A percentile compares a stretch with the other conserved stretches of the same genome.
These are phyloP conservation scores for Enteromius thamalakanensis DNA, from an alignment of 2,797 vertebrate genomes.

Conservation along the genomic window DNA sequence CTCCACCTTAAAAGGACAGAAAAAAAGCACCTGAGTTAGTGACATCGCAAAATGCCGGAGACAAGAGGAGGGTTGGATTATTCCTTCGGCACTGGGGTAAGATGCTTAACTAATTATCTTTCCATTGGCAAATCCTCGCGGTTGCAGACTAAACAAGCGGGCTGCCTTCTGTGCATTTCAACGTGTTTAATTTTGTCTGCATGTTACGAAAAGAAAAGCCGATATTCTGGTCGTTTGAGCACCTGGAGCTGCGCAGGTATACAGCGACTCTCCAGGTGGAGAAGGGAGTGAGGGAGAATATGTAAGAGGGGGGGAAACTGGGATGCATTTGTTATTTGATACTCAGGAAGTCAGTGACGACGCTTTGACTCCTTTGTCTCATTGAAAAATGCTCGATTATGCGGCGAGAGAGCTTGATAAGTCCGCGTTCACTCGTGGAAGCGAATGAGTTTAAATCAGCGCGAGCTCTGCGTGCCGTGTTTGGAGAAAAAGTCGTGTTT, in stretches of 20 bases:
- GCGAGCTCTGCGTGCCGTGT: not conserved
- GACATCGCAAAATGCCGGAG: conserved; percentile 60
- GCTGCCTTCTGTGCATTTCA: conserved; percentile 55
- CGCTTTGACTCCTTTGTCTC: conserved; percentile 85
- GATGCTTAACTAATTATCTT: conserved; percentile 67
- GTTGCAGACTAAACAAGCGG: conserved; percentile 53
- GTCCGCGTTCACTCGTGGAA: conserved; percentile 6
- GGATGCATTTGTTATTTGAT: conserved; percentile 81
- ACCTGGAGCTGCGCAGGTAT: conserved; percentile 65
- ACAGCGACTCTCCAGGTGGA: conserved; percentile 70
- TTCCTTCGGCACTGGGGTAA: conserved; percentile 62
- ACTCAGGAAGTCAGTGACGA: conserved; percentile 84
- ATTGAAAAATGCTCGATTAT: conserved; percentile 74
- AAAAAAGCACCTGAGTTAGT: conserved; percentile 62
- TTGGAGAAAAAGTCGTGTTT: conserved; percentile 4
- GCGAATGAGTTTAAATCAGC: conserved; percentile 15
- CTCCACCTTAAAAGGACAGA: conserved; percentile 64
- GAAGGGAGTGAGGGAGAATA: conserved; percentile 64
- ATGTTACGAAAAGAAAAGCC: conserved; percentile 54
- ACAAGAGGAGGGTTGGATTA: conserved; percentile 68
- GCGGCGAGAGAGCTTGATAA: conserved; percentile 58
- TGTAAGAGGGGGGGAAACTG: conserved; percentile 46
- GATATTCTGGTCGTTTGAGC: conserved; percentile 47
- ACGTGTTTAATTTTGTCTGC: conserved; percentile 44
- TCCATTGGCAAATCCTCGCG: conserved; percentile 59